Conservation (phyloP, 2,113 vertebrate species). For the Erpornis zantholeuca region DNA sequence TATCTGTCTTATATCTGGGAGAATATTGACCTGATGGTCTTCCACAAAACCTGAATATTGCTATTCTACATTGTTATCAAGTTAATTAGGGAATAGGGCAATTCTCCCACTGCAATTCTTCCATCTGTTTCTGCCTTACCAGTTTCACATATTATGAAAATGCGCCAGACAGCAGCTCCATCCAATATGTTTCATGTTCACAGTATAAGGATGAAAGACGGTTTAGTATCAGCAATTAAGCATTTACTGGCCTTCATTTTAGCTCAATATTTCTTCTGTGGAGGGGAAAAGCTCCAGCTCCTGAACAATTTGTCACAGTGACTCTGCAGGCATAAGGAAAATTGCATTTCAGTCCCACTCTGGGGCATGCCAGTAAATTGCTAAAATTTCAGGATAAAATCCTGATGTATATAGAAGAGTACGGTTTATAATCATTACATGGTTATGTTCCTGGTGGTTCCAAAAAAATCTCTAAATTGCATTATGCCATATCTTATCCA, state of each 20-base stretch:
- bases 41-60: conserved; percentile 46
- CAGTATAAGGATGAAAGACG: conserved; percentile 37
- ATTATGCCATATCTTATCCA: neutral
- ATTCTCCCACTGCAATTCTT: conserved; percentile 59
- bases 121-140: conserved; percentile 73
- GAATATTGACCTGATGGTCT: neutral
- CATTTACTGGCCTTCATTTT: conserved; percentile 41
- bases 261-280: conserved; percentile 40
- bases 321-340: conserved; percentile 1
- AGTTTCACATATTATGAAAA: conserved; percentile 62
- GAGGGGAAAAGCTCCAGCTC: neutral
- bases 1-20: neutral
- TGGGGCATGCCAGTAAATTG: neutral
- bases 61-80: conserved; percentile 57
- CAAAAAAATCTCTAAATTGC: neutral
- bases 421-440: neutral
- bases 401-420: neutral
- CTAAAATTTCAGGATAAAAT: neutral
- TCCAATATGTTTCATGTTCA: conserved; percentile 67
- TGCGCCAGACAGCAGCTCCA: conserved; percentile 53
- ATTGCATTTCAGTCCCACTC: neutral
- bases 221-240: conserved; percentile 43
- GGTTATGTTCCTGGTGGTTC: neutral
- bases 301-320: neutral
- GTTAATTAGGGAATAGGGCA: conserved; percentile 62